phyloP scores from a whole-genome alignment of 2,888 invertebrate genomes.

The Drosophila colorata region DNA sequence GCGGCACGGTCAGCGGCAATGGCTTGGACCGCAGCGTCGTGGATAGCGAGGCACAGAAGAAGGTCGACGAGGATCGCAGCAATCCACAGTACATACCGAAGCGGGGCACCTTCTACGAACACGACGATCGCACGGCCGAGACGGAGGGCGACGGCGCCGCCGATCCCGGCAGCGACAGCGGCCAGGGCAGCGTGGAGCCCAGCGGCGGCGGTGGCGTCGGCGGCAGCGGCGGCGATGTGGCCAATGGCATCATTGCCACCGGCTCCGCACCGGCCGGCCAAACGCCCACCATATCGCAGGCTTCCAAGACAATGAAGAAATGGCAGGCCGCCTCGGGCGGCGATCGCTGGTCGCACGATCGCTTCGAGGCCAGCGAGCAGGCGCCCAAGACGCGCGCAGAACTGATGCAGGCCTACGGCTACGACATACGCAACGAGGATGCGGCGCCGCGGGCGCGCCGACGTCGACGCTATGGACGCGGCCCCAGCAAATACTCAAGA shows the following conservation, averaged over 20 bases:
- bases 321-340: conserved; percentile 85
- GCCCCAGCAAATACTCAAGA: conserved; percentile 95
- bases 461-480: conserved; percentile 94
- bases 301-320: conserved; percentile 84
- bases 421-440: conserved; percentile 97
- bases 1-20: conserved; percentile 89
- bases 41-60: conserved; percentile 88
- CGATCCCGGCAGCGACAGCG: conserved; percentile 50
- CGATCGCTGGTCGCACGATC: conserved; percentile 94
- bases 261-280: conserved; percentile 83
- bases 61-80: conserved; percentile 96
- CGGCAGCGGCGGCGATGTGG: conserved; percentile 29
- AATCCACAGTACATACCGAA: conserved; percentile 99
- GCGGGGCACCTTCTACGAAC: conserved; percentile 97
- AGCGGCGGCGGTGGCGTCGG: conserved; percentile 27
- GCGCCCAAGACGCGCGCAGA: conserved; percentile 85
- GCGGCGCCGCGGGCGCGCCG: conserved; percentile 95
- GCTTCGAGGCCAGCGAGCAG: conserved; percentile 87
- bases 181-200: conserved; percentile 45
- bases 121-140: conserved; percentile 94
- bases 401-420: conserved; percentile 85
- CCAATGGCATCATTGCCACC: conserved; percentile 73
- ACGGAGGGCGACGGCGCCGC: conserved; percentile 83
- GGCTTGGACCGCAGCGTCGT: conserved; percentile 85
- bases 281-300: conserved; percentile 81